phyloP scores from a whole-genome alignment of 2,113 vertebrate species.

The Desmodus rotundus region DNA sequence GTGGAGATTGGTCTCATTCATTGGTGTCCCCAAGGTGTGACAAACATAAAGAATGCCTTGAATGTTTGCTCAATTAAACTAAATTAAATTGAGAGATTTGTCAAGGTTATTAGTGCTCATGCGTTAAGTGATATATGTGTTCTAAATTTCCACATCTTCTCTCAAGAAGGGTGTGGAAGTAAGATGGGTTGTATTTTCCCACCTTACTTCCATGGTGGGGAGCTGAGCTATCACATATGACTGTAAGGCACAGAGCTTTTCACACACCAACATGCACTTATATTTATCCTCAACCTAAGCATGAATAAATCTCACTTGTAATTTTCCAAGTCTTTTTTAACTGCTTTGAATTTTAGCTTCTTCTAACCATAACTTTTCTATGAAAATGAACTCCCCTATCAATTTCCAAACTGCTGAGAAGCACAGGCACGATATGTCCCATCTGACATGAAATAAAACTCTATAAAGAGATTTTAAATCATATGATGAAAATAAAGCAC shows the following conservation, averaged over 20 bases:
- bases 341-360: not conserved
- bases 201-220: not conserved
- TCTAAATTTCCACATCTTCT: not conserved
- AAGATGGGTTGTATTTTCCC: not conserved
- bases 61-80: not conserved
- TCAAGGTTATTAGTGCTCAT: not conserved
- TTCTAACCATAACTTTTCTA: not conserved
- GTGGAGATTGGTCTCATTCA: not conserved
- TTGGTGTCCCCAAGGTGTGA: not conserved
- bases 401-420: not conserved
- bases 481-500: constrained; percentile 12
- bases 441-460: not conserved
- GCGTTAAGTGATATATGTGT: not conserved
- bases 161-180: too few relatives aligned
- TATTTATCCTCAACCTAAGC: not conserved
- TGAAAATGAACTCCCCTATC: not conserved
- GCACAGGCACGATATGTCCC: not conserved
- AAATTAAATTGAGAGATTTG: not conserved
- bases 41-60: not conserved
- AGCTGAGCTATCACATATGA: not conserved
- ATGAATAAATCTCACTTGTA: not conserved
- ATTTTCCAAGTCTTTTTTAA: not conserved
- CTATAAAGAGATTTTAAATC: constrained; percentile 18
- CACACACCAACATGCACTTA: not conserved
- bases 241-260: not conserved